Base-by-base conservation (phyloP, 2,888 invertebrate genomes). In the Tricholauxania praeusta region DNA sequence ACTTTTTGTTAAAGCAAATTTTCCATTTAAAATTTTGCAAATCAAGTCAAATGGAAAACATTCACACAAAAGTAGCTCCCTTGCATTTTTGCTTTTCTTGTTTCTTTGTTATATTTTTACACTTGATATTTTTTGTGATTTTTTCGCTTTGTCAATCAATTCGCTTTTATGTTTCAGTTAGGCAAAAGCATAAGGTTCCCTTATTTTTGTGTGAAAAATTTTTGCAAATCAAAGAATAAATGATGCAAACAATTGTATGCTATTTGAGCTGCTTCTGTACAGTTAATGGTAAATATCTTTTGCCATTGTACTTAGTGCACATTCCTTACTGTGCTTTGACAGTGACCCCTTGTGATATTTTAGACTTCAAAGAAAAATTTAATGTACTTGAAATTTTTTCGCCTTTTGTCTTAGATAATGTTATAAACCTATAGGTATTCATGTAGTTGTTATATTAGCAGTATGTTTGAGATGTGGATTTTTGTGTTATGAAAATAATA, bases 231-330 rank as follows among this genome's bases (percentile, higher is more conserved):
- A 75, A 48, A 47, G 67, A 74, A 63, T 59, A 75, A 75, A 75
- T 75, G 73, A 75, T 74, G 72, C 75, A 72, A 74, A 67, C 70
- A 75, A 75, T 74, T 75, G 73, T 52, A 73, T 63, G 75, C 66
- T 75, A 74, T 75, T 75, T 67, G 73, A 73, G 73, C 72, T 73
- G 67, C 53, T 62, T 17, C 60, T 68, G n/a, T 28, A 47, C n/a
- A 17, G 63, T 67, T 47, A 5, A 39, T 39, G 39, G 39, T 39
- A 39, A 5, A 39, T 10, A 10, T 5, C 39, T 10, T 10, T 39
- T 39, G 8, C 39, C 39, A 39, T 39, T 39, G 39, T 10, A 10
- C 10, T 39, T 39, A 39, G 39, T 39, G 10, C 39, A 39, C 39
- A 39, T 39, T 39, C 10, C 39, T 6, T 10, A 10, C 39, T 39